A percentile compares a stretch with the other conserved stretches of the same genome.
phyloP scores from a whole-genome alignment of 2,113 vertebrate species.

The Sporophila hypoxantha region DNA sequence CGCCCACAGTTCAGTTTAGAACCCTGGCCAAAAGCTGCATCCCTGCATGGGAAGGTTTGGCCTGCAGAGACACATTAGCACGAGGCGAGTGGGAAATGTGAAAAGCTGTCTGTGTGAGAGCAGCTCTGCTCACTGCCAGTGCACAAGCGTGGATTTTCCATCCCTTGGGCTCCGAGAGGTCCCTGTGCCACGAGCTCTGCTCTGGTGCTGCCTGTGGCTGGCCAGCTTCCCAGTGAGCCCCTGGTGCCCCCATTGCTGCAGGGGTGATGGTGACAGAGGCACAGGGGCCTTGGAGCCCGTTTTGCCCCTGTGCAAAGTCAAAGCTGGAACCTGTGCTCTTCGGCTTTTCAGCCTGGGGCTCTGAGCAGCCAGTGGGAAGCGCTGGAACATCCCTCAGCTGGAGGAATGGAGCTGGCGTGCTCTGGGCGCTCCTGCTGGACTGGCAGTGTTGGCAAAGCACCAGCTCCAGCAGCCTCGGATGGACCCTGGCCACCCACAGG shows the following conservation, averaged over 20 bases:
- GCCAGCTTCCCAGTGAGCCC: background rate
- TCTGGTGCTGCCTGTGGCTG: accelerated
- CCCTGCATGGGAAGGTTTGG: background rate
- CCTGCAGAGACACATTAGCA: background rate
- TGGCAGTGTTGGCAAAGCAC: accelerated
- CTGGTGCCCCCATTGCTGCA: accelerated
- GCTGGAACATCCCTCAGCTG: accelerated
- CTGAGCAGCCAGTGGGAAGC: accelerated
- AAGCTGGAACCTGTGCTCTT: background rate
- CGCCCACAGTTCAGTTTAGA: slow-evolving; percentile 2
- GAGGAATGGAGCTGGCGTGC: background rate
- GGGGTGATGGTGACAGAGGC: accelerated
- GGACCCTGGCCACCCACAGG: background rate
- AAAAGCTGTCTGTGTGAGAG: background rate
- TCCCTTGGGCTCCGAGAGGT: accelerated
- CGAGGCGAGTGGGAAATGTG: background rate
- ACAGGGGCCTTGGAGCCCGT: accelerated
- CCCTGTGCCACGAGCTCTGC: accelerated
- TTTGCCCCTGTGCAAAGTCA: background rate
- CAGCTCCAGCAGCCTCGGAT: background rate
- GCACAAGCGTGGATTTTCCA: background rate
- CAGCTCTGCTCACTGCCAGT: background rate
- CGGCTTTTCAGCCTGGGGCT: background rate
- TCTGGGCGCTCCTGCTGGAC: background rate
- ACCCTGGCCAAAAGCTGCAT: background rate